These are phyloP conservation scores for Xyrauchen texanus DNA, from an alignment of 2,113 vertebrate genomes.

Conservation along the genomic window DNA sequence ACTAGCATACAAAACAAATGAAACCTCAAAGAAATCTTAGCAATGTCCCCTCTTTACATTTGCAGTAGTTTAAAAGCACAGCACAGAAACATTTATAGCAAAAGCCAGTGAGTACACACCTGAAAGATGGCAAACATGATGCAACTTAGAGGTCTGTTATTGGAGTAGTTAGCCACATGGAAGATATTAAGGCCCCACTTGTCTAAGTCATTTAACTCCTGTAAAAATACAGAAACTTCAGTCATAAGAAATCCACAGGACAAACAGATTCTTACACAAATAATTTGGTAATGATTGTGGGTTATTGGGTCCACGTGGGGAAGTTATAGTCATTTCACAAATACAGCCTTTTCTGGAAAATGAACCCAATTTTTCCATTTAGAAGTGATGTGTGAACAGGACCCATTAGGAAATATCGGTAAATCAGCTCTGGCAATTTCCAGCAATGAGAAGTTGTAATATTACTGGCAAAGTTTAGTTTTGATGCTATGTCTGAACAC, in stretches of 20 bases:
- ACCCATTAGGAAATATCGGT: too few relatives aligned
- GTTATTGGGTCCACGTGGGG: too few relatives aligned
- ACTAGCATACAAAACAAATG: neutral
- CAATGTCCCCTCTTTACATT: neutral
- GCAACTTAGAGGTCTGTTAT: constrained; percentile 88
- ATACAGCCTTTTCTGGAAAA: too few relatives aligned
- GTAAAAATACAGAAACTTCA: constrained; percentile 38
- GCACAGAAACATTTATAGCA: neutral
- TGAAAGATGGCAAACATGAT: constrained; percentile 91
- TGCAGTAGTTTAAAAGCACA: neutral
- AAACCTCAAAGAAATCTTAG: neutral
- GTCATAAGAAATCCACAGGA: neutral
- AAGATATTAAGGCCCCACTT: constrained; percentile 97
- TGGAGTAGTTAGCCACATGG: constrained; percentile 84
- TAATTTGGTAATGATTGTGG: too few relatives aligned
- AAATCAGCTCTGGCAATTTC: too few relatives aligned
- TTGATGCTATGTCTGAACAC: too few relatives aligned
- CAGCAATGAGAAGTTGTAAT: too few relatives aligned
- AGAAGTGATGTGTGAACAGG: too few relatives aligned
- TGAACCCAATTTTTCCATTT: too few relatives aligned
- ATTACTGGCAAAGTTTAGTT: too few relatives aligned
- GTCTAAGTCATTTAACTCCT: constrained; percentile 90
- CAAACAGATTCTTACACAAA: neutral
- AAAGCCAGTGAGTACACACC: constrained; percentile 66
- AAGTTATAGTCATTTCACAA: too few relatives aligned